Evolutionary conservation across 35 echinoderm and acorn worm genomes (phyloP).

Genomic region (Heliocidaris erythrogramma): DNA sequence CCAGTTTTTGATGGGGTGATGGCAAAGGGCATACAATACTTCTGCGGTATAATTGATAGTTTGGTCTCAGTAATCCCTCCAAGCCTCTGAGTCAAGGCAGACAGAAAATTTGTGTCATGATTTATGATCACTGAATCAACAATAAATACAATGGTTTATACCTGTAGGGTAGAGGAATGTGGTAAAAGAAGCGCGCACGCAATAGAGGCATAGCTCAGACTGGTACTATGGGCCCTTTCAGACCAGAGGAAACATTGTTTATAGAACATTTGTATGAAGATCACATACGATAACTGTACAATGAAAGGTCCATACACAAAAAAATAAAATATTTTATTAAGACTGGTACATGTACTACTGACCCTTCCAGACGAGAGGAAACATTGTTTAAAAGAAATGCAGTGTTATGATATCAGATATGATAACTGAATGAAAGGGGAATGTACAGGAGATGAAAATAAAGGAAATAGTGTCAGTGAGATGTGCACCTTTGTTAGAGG

Average conservation of each 20-base stretch:
- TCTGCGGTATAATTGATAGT: neutral
- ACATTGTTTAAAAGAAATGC: too few species aligned
- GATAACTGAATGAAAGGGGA: too few species aligned
- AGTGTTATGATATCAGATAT: too few species aligned
- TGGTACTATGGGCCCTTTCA: neutral
- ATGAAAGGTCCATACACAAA: neutral
- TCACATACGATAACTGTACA: neutral
- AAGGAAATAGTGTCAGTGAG: too few species aligned
- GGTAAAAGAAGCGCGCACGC: neutral
- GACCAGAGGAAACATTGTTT: too few species aligned
- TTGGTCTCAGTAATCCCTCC: neutral
- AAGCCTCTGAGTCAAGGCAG: neutral
- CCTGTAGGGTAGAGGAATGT: neutral
- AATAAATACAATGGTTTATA: constrained; percentile 48
- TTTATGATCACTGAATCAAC: constrained; percentile 46
- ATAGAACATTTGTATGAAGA: neutral
- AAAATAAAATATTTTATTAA: neutral
- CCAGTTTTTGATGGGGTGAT: neutral
- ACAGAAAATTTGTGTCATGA: constrained; percentile 27
- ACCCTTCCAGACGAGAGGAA: too few species aligned
- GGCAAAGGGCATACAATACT: neutral
- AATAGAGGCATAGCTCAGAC: neutral
- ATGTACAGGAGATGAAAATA: too few species aligned
- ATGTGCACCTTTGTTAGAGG: too few species aligned
- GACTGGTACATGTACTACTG: neutral